phyloP scores from a whole-genome alignment of 2,888 invertebrate genomes.

The Helicoverpa assulta region DNA sequence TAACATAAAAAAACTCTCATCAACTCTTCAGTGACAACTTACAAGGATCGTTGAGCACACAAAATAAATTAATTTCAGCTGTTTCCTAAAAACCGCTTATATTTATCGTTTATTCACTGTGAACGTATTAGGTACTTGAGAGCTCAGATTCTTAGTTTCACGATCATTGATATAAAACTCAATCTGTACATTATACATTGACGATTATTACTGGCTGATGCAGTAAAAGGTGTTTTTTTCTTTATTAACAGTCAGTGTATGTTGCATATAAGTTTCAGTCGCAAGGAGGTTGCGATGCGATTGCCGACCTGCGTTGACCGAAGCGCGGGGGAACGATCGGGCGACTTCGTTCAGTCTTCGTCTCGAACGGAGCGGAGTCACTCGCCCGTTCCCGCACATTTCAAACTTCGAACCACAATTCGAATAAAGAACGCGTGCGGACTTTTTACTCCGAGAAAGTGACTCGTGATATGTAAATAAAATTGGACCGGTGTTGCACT shows the following conservation, averaged over 20 bases:
- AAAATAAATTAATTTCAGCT: constrained; percentile 6
- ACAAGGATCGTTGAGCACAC: constrained; percentile 26
- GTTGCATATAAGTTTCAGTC: constrained; percentile 35
- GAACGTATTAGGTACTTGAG: constrained; percentile 32
- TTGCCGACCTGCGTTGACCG: constrained; percentile 75
- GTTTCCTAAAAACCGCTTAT: constrained; percentile 55
- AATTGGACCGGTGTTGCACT: constrained; percentile 73
- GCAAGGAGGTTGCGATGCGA: constrained; percentile 42
- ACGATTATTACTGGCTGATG: constrained; percentile 16
- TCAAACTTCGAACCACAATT: constrained; percentile 65
- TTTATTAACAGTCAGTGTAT: constrained; percentile 53
- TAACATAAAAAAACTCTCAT: constrained; percentile 16
- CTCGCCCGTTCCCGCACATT: constrained; percentile 72
- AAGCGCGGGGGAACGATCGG: constrained; percentile 82
- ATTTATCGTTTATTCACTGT: constrained; percentile 45
- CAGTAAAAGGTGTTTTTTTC: not conserved
- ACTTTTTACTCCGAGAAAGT: constrained; percentile 72
- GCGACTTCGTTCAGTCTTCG: constrained; percentile 75
- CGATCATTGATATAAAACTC: not conserved
- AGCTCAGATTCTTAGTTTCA: constrained; percentile 13
- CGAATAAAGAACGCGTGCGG: constrained; percentile 65
- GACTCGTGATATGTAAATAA: constrained; percentile 72
- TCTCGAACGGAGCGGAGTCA: constrained; percentile 78
- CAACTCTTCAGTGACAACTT: constrained; percentile 8
- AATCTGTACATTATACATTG: constrained; percentile 30